Percentiles rank a stretch among this genome's conserved stretches.
phyloP scores from a whole-genome alignment of 2,113 vertebrate species.

The Boulengeromyrus knoepffleri region DNA sequence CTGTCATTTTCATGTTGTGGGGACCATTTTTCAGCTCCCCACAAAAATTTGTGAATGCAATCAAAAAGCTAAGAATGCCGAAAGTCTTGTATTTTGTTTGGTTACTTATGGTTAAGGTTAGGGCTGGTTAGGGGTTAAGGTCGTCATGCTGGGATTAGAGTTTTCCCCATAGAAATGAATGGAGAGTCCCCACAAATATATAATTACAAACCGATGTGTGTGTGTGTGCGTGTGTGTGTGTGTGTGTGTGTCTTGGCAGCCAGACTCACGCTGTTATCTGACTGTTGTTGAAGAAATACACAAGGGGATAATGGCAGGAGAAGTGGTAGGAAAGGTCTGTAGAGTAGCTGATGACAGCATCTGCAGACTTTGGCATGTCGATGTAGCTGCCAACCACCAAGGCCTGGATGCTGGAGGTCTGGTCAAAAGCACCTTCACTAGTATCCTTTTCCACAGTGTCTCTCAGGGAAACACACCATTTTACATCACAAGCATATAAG shows the following conservation, averaged over 20 bases:
- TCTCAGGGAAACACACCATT: not conserved
- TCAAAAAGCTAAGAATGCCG: too few relatives aligned
- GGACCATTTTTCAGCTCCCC: too few relatives aligned
- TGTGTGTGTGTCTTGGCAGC: too few relatives aligned
- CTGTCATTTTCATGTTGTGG: too few relatives aligned
- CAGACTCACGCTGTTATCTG: slow-evolving; percentile 56
- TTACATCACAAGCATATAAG: not conserved
- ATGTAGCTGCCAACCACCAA: slow-evolving; percentile 62
- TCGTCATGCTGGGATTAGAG: too few relatives aligned
- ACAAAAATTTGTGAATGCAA: too few relatives aligned
- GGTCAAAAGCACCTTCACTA: slow-evolving; percentile 46
- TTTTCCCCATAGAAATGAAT: too few relatives aligned
- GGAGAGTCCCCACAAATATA: too few relatives aligned
- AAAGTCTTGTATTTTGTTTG: too few relatives aligned
- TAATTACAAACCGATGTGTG: not conserved
- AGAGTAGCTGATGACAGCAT: slow-evolving; percentile 58
- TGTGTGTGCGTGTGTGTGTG: not conserved
- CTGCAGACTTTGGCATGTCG: slow-evolving; percentile 45
- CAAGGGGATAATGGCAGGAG: slow-evolving; percentile 64
- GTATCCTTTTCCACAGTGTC: slow-evolving; percentile 59
- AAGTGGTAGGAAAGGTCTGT: slow-evolving; percentile 69
- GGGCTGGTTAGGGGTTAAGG: too few relatives aligned
- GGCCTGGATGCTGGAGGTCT: slow-evolving; percentile 58
- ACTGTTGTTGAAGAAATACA: slow-evolving; percentile 67
- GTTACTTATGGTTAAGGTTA: too few relatives aligned